Evolutionary conservation across 2,797 vertebrate species (phyloP), one percentile per base, ranked within the genome.

Genomic region (Ibycter americanus): DNA sequence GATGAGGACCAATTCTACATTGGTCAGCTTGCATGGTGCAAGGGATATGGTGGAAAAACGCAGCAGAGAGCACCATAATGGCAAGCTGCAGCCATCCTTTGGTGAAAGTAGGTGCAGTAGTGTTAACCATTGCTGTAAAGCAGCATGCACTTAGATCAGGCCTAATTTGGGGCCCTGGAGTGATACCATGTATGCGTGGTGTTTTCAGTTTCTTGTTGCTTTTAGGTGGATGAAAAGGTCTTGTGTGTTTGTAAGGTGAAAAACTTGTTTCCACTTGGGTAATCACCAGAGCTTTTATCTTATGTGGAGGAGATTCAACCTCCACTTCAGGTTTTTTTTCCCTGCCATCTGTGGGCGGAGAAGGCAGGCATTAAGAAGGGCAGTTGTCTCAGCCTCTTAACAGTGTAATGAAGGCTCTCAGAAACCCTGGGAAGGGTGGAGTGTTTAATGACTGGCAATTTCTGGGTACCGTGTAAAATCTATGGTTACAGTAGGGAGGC

Each of bases 241-340:
- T 68, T 42, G 15, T 31, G n/a, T 68, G 32, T n/a, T 87, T 34
- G 29, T 36, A 34, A 56, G 38, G 42, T 42, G 59, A 84, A 15
- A 25, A 47, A 11, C 32, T 74, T 63, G 12, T 61, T 94, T 89
- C 32, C 12, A 3, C 38, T 54, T 36, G 11, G 46, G 8, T 44
- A 13, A 52, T 67, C 56, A 55, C 16, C 49, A 44, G 67, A 38
- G 40, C 27, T 63, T 38, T 79, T 74, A 7, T 0, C 0, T 42
- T 67, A 44, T 0, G 0, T 54, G 72, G 40, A 61, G n/a, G n/a
- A 72, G 32, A 31, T 29, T 52, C 11, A 61, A 6, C 5, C 4
- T 61, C 15, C 6, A 2, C 9, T 70, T 44, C 26, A 21, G 4
- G 61, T 34, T 68, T 56, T 19, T 58, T 54, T 54, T 67, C 63